Conservation (phyloP, 2,888 invertebrate species). For the Erpobdella octoculata region DNA sequence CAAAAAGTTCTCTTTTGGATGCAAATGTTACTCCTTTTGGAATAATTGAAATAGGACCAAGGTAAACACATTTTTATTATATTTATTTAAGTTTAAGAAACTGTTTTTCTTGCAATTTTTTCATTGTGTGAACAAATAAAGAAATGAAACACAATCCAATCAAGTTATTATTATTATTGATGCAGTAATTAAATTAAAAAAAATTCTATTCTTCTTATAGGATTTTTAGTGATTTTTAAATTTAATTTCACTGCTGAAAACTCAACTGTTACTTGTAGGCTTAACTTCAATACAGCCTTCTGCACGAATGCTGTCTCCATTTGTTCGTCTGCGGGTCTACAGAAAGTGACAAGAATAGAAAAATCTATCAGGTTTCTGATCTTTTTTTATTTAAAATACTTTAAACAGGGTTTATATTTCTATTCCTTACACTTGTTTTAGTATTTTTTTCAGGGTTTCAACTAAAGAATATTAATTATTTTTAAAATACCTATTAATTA, state of each 20-base stretch:
- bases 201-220: neutral
- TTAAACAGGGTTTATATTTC: too few species aligned
- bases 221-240: neutral
- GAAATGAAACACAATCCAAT: neutral
- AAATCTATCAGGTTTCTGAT: constrained; percentile 58
- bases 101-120: neutral
- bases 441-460: too few species aligned
- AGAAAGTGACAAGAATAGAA: constrained; percentile 71
- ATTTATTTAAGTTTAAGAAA: neutral
- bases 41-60: constrained; percentile 36
- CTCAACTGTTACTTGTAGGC: too few species aligned
- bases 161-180: neutral
- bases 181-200: neutral
- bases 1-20: constrained; percentile 14
- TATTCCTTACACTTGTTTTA: too few species aligned
- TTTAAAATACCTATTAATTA: too few species aligned
- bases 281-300: constrained; percentile 81
- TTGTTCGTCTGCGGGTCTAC: constrained; percentile 73
- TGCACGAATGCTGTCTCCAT: constrained; percentile 93
- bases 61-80: constrained; percentile 26
- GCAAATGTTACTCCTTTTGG: neutral
- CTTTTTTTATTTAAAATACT: constrained; percentile 24
- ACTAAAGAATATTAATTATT: too few species aligned
- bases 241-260: neutral
- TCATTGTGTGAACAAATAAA: neutral